These are phyloP conservation scores for Endomychus coccineus DNA, from an alignment of 2,888 invertebrate genomes.

Conservation along the genomic window DNA sequence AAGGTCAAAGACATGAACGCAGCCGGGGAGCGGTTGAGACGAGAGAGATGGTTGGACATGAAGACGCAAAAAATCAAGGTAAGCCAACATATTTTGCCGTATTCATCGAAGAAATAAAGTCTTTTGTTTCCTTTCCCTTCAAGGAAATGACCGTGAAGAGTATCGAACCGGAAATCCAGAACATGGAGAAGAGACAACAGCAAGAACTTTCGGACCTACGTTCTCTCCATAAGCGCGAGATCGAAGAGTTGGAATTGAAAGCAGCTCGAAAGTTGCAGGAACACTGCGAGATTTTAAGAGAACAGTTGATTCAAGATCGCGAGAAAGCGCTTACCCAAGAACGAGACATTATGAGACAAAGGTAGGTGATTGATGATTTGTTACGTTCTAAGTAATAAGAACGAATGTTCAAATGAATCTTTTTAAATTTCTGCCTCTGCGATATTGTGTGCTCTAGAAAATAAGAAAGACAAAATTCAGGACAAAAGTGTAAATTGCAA, in stretches of 20 bases:
- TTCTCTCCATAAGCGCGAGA: constrained; percentile 57
- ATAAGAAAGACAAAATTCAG: too few species aligned
- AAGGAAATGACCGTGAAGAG: constrained; percentile 75
- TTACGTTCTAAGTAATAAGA: too few species aligned
- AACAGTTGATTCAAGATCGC: constrained; percentile 54
- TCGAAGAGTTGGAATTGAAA: constrained; percentile 55
- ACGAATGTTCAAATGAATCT: too few species aligned
- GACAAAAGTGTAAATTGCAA: too few species aligned
- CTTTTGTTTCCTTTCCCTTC: neutral
- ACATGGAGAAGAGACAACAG: constrained; percentile 63
- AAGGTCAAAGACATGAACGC: constrained; percentile 68
- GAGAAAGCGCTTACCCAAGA: constrained; percentile 57
- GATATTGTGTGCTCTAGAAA: too few species aligned
- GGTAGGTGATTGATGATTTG: constrained; percentile 42
- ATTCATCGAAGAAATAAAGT: neutral
- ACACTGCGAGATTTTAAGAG: constrained; percentile 52
- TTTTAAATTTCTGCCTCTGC: too few species aligned
- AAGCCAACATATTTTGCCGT: too few species aligned
- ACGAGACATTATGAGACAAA: constrained; percentile 51
- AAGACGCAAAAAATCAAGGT: constrained; percentile 84
- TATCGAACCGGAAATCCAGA: constrained; percentile 74
- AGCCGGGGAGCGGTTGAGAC: constrained; percentile 66
- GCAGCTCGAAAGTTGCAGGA: constrained; percentile 56
- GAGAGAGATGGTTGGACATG: constrained; percentile 74
- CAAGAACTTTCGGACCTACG: constrained; percentile 62